Conservation (phyloP, 2,797 vertebrate genomes). For the Sebastes baramenuke region DNA sequence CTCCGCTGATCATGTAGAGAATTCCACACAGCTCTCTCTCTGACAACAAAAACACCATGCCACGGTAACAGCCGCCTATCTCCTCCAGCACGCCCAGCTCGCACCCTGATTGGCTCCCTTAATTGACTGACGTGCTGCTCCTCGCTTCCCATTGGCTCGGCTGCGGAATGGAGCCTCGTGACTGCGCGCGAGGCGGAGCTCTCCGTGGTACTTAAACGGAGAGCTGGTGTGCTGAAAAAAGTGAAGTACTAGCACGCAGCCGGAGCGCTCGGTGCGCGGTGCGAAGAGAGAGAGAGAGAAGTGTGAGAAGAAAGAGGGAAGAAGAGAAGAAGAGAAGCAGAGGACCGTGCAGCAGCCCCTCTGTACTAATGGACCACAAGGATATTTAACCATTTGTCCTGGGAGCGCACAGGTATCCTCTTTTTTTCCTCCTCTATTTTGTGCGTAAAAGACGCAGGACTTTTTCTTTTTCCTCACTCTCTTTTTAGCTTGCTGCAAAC, state of each 20-base stretch:
- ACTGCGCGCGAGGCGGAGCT: slow-evolving; percentile 76
- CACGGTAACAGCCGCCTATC: slow-evolving; percentile 75
- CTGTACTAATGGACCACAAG: slow-evolving; percentile 77
- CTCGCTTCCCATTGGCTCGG: slow-evolving; percentile 44
- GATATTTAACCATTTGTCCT: slow-evolving; percentile 78
- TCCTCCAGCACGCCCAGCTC: slow-evolving; percentile 37
- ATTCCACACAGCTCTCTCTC: slow-evolving; percentile 56
- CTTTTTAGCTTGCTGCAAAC: not conserved
- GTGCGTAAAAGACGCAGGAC: slow-evolving; percentile 53
- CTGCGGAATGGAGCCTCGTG: not conserved
- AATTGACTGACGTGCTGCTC: slow-evolving; percentile 35
- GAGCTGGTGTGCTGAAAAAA: slow-evolving; percentile 59
- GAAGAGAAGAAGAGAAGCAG: slow-evolving; percentile 30
- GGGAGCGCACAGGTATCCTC: slow-evolving; percentile 83
- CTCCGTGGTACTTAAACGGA: slow-evolving; percentile 79
- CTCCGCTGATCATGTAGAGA: slow-evolving; percentile 56
- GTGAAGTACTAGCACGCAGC: slow-evolving; percentile 47
- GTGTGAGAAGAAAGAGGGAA: slow-evolving; percentile 38
- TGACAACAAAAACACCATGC: slow-evolving; percentile 74
- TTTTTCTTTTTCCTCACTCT: not conserved
- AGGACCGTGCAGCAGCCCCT: slow-evolving; percentile 52
- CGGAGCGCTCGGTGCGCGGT: slow-evolving; percentile 48
- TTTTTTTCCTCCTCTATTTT: slow-evolving; percentile 3
- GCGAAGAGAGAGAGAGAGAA: slow-evolving; percentile 34
- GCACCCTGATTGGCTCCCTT: slow-evolving; percentile 53